phyloP scores from a whole-genome alignment of 2,113 vertebrate genomes.

The Grantiella picta region DNA sequence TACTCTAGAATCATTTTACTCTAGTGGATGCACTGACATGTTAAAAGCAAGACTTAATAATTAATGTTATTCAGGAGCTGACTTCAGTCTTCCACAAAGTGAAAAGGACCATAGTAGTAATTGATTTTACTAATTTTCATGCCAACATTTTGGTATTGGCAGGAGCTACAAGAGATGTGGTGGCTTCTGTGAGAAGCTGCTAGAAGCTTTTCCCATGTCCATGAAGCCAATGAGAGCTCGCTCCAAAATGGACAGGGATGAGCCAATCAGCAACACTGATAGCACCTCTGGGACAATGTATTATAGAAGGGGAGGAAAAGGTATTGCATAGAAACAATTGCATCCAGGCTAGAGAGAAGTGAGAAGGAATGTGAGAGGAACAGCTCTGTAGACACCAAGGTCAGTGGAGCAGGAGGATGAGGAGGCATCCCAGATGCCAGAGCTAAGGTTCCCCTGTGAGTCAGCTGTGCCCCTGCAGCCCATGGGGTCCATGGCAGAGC shows the following conservation, averaged over 20 bases:
- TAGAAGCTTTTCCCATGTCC: neutral
- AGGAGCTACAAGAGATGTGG: neutral
- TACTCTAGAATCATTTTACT: neutral
- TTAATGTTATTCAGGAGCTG: neutral
- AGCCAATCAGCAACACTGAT: fast-evolving
- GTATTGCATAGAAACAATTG: neutral
- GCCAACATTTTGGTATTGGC: neutral
- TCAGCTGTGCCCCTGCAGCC: neutral
- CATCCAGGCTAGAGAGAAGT: neutral
- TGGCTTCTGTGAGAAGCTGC: neutral
- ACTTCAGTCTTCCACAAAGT: neutral
- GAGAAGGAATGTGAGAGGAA: neutral
- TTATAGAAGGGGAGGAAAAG: neutral
- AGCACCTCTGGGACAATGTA: fast-evolving
- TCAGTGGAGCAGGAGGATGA: too few species aligned
- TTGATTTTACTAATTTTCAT: neutral
- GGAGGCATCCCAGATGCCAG: fast-evolving
- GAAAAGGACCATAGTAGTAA: neutral
- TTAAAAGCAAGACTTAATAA: neutral
- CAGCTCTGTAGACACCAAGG: neutral
- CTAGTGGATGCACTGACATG: neutral
- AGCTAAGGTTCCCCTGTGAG: neutral
- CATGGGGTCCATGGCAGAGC: neutral
- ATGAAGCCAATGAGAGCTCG: fast-evolving
- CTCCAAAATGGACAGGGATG: fast-evolving